phyloP scores from a whole-genome alignment of 2,113 vertebrate genomes.

The Aplodontia rufa region DNA sequence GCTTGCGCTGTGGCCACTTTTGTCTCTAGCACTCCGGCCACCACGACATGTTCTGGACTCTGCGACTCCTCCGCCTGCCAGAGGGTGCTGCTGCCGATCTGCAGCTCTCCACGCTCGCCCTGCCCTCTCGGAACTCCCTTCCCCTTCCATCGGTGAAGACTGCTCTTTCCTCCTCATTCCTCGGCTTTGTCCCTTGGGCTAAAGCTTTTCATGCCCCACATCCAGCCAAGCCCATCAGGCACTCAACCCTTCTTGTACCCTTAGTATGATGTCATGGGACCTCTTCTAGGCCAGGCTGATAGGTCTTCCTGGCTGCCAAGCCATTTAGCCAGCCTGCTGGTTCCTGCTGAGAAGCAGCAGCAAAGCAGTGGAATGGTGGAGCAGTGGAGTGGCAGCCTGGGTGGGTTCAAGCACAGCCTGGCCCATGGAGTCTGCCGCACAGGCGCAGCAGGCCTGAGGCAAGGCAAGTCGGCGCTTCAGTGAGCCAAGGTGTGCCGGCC shows the following conservation, averaged over 20 bases:
- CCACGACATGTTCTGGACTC: not conserved
- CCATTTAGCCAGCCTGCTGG: no score
- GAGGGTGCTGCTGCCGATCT: not conserved
- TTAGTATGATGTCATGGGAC: not conserved
- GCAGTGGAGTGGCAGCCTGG: no score
- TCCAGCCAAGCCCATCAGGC: not conserved
- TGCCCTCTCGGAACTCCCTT: not conserved
- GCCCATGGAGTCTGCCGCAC: no score
- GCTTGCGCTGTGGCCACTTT: not conserved
- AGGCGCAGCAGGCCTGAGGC: no score
- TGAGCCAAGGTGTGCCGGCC: no score
- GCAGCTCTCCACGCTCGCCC: not conserved
- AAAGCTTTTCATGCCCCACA: not conserved
- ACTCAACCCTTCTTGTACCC: not conserved
- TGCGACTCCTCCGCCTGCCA: not conserved
- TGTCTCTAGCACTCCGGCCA: not conserved
- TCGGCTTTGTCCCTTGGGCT: not conserved
- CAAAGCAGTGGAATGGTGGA: no score
- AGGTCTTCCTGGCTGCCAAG: not conserved
- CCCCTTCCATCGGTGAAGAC: not conserved
- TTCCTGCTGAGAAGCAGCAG: not conserved
- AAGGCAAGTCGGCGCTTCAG: no score
- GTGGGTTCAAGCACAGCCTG: no score
- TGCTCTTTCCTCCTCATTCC: not conserved
- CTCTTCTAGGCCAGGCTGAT: not conserved